phyloP scores from a whole-genome alignment of 2,113 vertebrate species.

The Notechis scutatus region DNA sequence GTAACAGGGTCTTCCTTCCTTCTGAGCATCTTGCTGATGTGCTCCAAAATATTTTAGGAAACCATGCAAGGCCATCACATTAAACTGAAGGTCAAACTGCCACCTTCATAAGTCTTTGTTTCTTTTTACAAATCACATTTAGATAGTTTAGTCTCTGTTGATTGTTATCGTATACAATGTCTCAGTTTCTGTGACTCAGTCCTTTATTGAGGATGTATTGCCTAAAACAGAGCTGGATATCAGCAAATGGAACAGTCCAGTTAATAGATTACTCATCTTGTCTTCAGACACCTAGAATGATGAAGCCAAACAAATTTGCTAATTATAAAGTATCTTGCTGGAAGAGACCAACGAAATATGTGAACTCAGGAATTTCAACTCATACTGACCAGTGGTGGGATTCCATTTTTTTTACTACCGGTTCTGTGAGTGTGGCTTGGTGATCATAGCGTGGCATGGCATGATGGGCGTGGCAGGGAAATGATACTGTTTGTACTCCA shows the following conservation, averaged over 20 bases:
- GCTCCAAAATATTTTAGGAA: constrained; percentile 45
- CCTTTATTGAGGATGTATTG: neutral
- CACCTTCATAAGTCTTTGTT: constrained; percentile 57
- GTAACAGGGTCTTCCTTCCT: constrained; percentile 57
- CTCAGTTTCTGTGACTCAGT: constrained; percentile 57
- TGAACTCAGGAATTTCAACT: neutral
- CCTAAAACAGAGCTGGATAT: constrained; percentile 5
- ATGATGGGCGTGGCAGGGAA: no score
- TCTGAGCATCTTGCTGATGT: neutral
- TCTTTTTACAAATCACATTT: constrained; percentile 36
- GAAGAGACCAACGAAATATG: neutral
- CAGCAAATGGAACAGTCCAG: neutral
- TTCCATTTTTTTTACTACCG: no score
- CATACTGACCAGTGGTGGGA: neutral
- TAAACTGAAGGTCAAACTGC: constrained; percentile 53
- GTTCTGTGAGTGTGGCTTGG: no score
- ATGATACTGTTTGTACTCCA: no score
- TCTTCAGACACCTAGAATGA: neutral
- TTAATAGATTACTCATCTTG: neutral
- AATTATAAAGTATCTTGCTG: neutral
- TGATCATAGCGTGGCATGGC: no score
- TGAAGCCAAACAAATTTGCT: neutral
- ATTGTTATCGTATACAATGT: constrained; percentile 40
- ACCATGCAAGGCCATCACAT: constrained; percentile 8
- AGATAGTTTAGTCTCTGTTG: constrained; percentile 45